Base-by-base conservation (phyloP, 37 sponge, comb jelly and placozoan species). In the Diacarnus erythraeanus region DNA sequence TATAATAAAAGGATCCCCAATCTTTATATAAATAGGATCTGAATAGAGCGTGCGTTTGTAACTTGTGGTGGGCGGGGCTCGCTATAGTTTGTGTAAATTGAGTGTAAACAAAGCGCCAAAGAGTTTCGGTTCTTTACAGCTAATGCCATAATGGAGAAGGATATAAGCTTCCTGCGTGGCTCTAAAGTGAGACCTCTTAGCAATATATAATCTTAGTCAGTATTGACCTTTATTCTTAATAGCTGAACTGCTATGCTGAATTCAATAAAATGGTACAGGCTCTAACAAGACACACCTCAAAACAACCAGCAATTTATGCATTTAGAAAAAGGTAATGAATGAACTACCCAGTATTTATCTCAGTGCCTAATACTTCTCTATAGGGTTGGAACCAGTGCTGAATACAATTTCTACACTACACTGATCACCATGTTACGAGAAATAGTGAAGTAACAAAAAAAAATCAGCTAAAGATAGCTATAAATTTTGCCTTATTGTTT, bases 251-350 rank as follows among this genome's bases (percentile, higher is more conserved):
- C 59, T 89, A 89, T 78, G 70, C 76, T 34, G 84, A 89, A 61
- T 89, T 89, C 80, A 89, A 89, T 29, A 57, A 59, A 18, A 89
- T 89, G 89, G 84, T 89, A 59, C 83, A 89, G 8, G 75, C 80
- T 20, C 38, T 88, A 30, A 58, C 77, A n/a, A n/a, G n/a, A n/a
- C n/a, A n/a, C n/a, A n/a, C n/a, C 26, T 15, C n/a, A 1, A 59
- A 59, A 36, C 65, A 27, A 29, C 41, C 30, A 21, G 25, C 29
- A 27, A 25, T 9, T 64, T 9, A 8, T 64, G 65, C 26, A 64
- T 8, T 9, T 27, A 64, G n/a, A 64, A 25, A 64, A 25, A 25
- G n/a, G n/a, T 18, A 20, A 25, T 10, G n/a, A 64, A 10, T 15
- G 34, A 68, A 68, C 38, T 68, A 12, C 3, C 39, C 20, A 63